Evolutionary conservation across 2,888 invertebrate species (phyloP), one percentile per base, ranked within the genome.

Genomic region (Polyploca ridens): DNA sequence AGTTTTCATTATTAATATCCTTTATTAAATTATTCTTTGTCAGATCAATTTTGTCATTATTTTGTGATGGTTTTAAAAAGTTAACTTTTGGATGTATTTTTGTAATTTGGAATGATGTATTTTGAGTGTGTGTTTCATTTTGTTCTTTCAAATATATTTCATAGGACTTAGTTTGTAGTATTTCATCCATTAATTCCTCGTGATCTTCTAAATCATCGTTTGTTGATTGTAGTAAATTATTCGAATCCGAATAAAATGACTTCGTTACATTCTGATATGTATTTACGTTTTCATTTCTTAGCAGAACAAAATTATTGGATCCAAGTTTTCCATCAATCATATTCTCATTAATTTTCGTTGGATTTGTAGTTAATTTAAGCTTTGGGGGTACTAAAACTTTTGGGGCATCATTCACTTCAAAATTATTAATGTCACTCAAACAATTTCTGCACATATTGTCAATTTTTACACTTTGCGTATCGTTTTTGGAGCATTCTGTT

Each of bases 161-260:
- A 19, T 66, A 62, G 8, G 59, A 33, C 44, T 64, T 68, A 0
- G 49, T 8, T 13, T 54, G 35, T 33, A 66, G 33, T 13, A 69
- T 58, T 62, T 72, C 67, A 33, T 72, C 70, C 10, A 71, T 68
- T 7, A 70, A 38, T n/a, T 63, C 33, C 44, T 70, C 67, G 10
- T 62, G 33, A 54, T 68, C 66, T n/a, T 67, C 46, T 27, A 62
- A 64, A 58, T 71, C 70, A 49, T 62, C 41, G n/a, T 59, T 35
- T 8, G 0, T 13, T 8, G 35, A n/a, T 13, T 35, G 6, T 10
- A 5, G n/a, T n/a, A 7, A n/a, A n/a, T 46, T 10, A 10, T 44
- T 6, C 7, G n/a, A 14, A 46, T 46, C 7, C 2, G n/a, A 46
- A 46, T n/a, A 6, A n/a, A 46, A 46, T 46, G n/a, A n/a, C n/a